Evolutionary conservation across 2,113 vertebrate genomes (phyloP).

Genomic region (Protobothrops mucrosquamatus): DNA sequence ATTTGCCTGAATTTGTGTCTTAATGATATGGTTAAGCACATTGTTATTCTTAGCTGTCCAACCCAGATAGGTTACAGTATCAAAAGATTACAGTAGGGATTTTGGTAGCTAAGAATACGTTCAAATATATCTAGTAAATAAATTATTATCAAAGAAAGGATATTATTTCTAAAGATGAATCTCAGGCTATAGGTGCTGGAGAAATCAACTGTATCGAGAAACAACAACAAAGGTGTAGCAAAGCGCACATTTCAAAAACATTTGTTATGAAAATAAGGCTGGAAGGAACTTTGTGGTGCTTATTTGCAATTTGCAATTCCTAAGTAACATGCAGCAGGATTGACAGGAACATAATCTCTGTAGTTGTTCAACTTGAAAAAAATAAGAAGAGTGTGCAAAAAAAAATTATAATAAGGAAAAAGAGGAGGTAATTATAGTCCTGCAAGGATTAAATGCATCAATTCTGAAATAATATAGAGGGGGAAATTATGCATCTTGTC

Average conservation of each 20-base stretch:
- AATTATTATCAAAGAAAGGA: neutral
- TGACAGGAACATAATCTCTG: neutral
- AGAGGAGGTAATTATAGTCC: neutral
- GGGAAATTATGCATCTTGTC: neutral
- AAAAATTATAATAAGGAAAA: neutral
- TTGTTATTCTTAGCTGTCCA: neutral
- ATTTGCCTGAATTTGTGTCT: neutral
- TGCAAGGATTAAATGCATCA: neutral
- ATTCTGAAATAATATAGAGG: neutral
- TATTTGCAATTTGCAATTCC: neutral
- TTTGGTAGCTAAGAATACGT: neutral
- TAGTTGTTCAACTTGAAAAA: neutral
- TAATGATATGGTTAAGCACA: neutral
- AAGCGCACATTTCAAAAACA: neutral
- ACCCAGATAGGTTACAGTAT: neutral
- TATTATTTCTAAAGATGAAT: neutral
- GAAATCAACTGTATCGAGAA: neutral
- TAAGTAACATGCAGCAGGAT: neutral
- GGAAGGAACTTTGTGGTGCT: neutral
- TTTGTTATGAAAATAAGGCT: neutral
- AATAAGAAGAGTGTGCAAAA: neutral
- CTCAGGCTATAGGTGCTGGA: neutral
- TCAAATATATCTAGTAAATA: neutral
- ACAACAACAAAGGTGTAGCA: neutral
- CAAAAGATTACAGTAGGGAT: neutral